A percentile compares a stretch with the other conserved stretches of the same genome.
These are phyloP conservation scores for Erythrocercus mccallii DNA, from an alignment of 2,113 vertebrate genomes.

Conservation along the genomic window DNA sequence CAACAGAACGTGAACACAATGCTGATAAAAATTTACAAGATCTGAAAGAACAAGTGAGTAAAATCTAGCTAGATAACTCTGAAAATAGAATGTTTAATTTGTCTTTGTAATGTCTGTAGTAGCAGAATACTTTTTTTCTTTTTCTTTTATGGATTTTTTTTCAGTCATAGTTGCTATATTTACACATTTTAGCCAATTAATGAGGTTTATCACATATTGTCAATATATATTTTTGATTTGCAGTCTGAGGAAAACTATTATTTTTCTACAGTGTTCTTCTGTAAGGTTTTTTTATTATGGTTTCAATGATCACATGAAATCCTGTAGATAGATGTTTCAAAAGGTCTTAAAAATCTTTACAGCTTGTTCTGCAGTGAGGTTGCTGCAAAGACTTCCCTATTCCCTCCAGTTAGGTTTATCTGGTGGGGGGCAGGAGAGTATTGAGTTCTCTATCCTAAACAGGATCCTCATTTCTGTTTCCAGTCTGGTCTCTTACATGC, in stretches of 20 bases:
- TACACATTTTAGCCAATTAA: not conserved
- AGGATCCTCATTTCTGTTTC: not conserved
- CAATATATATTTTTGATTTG: not conserved
- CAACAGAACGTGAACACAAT: slow-evolving; percentile 72
- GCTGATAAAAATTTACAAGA: slow-evolving; percentile 64
- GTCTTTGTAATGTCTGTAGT: not conserved
- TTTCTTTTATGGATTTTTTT: not conserved
- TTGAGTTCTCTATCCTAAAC: not conserved
- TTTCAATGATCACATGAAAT: not conserved
- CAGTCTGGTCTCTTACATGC: not conserved
- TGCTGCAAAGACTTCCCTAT: not conserved
- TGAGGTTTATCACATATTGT: not conserved
- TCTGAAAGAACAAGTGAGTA: slow-evolving; percentile 83
- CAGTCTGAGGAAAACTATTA: not conserved
- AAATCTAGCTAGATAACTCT: not conserved
- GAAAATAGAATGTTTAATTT: not conserved
- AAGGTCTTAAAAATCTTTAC: not conserved
- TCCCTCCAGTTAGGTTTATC: not conserved
- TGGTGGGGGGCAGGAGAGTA: not conserved
- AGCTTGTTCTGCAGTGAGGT: not conserved
- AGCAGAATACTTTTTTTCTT: not conserved
- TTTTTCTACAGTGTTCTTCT: not conserved
- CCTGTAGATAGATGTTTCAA: not conserved
- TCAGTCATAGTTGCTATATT: not conserved
- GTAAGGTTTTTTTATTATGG: not conserved